phyloP scores from a whole-genome alignment of 2,888 invertebrate genomes.

The Pachydiplax longipennis region DNA sequence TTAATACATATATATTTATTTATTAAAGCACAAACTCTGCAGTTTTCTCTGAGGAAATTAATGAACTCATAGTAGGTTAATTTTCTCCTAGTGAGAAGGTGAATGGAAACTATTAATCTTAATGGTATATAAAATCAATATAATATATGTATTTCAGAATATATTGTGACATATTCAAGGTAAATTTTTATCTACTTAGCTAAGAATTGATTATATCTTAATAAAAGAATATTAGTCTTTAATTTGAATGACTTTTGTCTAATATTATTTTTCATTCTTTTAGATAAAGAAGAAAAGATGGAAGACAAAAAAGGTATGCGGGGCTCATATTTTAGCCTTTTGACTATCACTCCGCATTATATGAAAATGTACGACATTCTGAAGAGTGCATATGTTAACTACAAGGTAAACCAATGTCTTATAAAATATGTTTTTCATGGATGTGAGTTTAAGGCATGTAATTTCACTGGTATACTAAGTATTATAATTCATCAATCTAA shows the following conservation, averaged over 20 bases:
- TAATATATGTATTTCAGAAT: too few relatives aligned
- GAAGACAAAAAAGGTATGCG: conserved; percentile 52
- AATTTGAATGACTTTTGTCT: neutral
- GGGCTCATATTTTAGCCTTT: conserved; percentile 56
- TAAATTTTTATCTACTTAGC: too few relatives aligned
- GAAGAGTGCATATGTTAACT: conserved; percentile 83
- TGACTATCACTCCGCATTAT: conserved; percentile 74
- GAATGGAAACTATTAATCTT: too few relatives aligned
- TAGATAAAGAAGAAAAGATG: conserved; percentile 52
- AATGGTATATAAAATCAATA: too few relatives aligned
- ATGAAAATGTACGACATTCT: conserved; percentile 83
- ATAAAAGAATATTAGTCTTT: neutral
- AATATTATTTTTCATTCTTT: neutral
- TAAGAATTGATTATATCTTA: too few relatives aligned
- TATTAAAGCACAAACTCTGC: too few relatives aligned
- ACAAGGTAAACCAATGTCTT: conserved; percentile 69
- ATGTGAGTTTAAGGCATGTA: neutral
- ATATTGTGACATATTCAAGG: too few relatives aligned
- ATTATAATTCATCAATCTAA: neutral
- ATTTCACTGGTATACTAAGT: neutral
- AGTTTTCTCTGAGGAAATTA: too few relatives aligned
- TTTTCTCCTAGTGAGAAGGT: too few relatives aligned
- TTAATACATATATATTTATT: too few relatives aligned
- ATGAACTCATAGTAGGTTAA: too few relatives aligned
- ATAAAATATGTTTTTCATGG: neutral